Base-by-base conservation (phyloP, 2,888 invertebrate genomes). In the Eulithis prunata region DNA sequence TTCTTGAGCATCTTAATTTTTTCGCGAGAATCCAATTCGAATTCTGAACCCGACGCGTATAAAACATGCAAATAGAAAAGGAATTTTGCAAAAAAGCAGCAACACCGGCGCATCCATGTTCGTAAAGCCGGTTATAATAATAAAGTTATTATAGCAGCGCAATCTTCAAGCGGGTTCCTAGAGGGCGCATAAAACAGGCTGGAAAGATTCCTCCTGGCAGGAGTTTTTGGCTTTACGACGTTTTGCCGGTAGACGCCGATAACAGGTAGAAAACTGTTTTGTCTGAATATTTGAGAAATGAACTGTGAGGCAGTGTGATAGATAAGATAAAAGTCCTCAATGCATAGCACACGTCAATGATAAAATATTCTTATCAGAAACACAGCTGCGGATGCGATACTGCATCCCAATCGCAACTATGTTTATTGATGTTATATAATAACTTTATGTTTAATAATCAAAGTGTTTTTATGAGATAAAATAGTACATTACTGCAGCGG, bases 281-380 rank as follows among this genome's bases (percentile, higher is more conserved):
- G 52, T 41, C 5, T 41, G 46, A 21, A 43, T 51, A 45, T 57
- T 21, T 8, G 55, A 46, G 14, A n/a, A 49, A 64, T 54, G 47
- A 62, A 47, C 56, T 68, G 68, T 70, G 73, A 74, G 71, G 70
- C 68, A 72, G 60, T 71, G 61, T 70, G 79, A 41, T 41, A 41
- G 41, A 83, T 82, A 82, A 82, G 83, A 82, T 82, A 78, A 81
- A 80, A 78, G 76, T 76, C 74, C 75, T 78, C 82, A 78, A 67
- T 70, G 41, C 47, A 47, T 7, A 47, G 13, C 70, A 72, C 69
- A 57, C 68, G 61, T 66, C 64, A 64, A 65, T 57, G 36, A 74
- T 76, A 79, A 41, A 74, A 79, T 76, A 80, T 61, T 72, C 64
- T 78, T 76, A 81, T 77, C 75, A 57, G 43, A 47, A 60, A 59